Base-by-base conservation (phyloP, 1,140 invertebrate species). In the Neelides sp. region DNA sequence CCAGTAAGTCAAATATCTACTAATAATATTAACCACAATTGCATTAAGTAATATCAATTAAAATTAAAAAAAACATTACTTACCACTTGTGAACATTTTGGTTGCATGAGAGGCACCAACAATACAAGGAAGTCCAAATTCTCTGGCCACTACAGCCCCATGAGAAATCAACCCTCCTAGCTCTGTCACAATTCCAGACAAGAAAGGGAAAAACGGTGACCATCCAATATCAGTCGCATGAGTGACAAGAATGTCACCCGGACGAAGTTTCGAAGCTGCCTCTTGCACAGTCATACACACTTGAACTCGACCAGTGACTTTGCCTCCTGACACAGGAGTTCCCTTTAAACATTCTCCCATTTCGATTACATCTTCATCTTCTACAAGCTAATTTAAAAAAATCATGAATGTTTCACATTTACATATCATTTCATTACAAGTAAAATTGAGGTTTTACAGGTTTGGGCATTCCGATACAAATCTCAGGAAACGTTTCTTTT, bases 121-220 rank as follows among this genome's bases (percentile, higher is more conserved):
- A 26, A 90, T 73, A 64, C 85, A 88, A 0, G 86, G 85, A 20
- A 90, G 63, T 0, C 85, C 84, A 65, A 85, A 89, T 68, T 90
- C 86, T 55, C 85, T 70, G 1, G 85, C 85, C n/a, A 90, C 82
- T 0, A 89, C 85, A 44, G 85, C 85, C 40, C 85, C 86, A 62
- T 91, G 85, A 34, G 84, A 88, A 53, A 90, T 78, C 1, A 89
- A 71, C 35, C 87, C 85, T 17, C 85, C 86, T 4, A 88, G 68
- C 68, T 91, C 86, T 0, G 85, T 90, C 3, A 87, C 79, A 12
- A 91, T 74, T 15, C 85, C 87, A 1, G 73, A 68, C 4, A 90
- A 65, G 5, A 90, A 69, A 0, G 85, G 83, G 62, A 90, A 91
- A 64, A 86, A 89, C 1, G 85, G 85, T 15, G 80, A 80, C 86